phyloP scores from a whole-genome alignment of 1,140 invertebrate genomes.

The Goniozus legneri region DNA sequence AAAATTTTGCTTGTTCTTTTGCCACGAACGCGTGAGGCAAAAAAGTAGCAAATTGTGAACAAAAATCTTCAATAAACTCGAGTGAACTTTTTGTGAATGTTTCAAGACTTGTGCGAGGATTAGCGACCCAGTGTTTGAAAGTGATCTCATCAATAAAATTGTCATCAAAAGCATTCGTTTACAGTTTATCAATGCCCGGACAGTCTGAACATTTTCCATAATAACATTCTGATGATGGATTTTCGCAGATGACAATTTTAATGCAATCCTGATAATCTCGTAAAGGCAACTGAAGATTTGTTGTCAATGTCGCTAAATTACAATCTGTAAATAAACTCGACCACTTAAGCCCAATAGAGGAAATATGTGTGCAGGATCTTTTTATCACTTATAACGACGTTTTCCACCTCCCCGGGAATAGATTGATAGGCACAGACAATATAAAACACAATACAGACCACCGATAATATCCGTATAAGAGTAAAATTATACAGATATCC shows the following conservation, averaged over 20 bases:
- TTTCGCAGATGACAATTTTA: background rate
- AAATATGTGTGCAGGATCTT: too few relatives aligned
- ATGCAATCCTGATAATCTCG: constrained; percentile 8
- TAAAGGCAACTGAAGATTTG: background rate
- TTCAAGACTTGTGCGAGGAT: constrained; percentile 6
- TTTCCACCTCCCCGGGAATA: too few relatives aligned
- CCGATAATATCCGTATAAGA: too few relatives aligned
- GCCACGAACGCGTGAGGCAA: constrained; percentile 20
- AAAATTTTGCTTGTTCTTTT: constrained; percentile 19
- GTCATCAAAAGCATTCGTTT: constrained; percentile 3
- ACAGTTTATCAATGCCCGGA: constrained; percentile 4
- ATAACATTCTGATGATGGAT: constrained; percentile 1
- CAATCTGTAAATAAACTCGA: background rate
- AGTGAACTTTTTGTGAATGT: background rate
- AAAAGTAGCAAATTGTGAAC: constrained; percentile 7
- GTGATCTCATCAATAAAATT: constrained; percentile 5
- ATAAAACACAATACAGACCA: too few relatives aligned
- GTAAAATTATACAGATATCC: too few relatives aligned
- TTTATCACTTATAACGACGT: too few relatives aligned
- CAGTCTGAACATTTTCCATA: background rate
- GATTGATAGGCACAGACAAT: too few relatives aligned
- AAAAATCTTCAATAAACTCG: constrained; percentile 16
- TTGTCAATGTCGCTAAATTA: constrained; percentile 4
- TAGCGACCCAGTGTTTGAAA: constrained; percentile 12
- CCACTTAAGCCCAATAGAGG: too few relatives aligned